Evolutionary conservation across 2,113 vertebrate species (phyloP).

Genomic region (Corythornis vintsioides): DNA sequence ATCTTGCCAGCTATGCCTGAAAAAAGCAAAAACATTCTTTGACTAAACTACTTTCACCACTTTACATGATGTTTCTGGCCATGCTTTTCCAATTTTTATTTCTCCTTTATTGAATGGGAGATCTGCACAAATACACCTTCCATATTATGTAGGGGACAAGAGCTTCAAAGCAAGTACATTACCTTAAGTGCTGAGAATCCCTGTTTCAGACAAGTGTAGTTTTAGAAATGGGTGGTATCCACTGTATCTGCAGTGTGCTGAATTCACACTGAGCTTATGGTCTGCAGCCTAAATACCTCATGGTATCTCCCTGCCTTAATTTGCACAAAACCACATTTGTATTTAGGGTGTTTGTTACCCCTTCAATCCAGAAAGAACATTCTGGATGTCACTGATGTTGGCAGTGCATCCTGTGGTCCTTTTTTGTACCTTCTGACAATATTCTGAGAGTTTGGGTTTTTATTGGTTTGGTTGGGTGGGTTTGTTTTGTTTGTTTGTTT

Average conservation of each 20-base stretch:
- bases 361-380: background rate
- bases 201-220: background rate
- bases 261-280: background rate
- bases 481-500: background rate
- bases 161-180: background rate
- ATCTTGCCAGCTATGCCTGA: background rate
- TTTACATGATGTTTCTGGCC: background rate
- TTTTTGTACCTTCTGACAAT: background rate
- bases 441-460: background rate
- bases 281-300: background rate
- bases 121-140: background rate
- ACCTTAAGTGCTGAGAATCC: background rate
- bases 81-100: background rate
- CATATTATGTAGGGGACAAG: background rate
- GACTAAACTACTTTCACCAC: background rate
- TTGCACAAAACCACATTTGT: background rate
- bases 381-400: background rate
- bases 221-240: background rate
- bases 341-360: background rate
- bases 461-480: background rate
- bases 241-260: background rate
- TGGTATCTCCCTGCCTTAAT: background rate
- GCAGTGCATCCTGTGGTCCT: background rate
- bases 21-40: background rate
- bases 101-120: background rate